Percentiles rank a stretch among this genome's conserved stretches.
Conservation (phyloP, 1,140 invertebrate genomes). For the Oncopodura yosiiana region DNA sequence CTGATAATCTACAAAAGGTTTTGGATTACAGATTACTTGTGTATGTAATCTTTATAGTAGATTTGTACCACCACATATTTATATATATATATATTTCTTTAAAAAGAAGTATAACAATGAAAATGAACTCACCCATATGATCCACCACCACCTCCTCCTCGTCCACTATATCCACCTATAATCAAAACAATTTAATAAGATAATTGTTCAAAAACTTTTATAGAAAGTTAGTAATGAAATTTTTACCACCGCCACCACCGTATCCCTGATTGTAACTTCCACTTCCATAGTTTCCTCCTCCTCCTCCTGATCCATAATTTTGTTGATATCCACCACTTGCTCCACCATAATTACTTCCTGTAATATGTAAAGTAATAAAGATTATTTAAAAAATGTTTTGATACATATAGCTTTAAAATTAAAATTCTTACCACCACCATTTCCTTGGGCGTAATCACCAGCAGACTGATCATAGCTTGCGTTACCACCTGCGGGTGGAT, state of each 20-base stretch:
- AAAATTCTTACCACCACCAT: background rate
- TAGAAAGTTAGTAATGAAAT: background rate
- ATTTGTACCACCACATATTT: constrained; percentile 2
- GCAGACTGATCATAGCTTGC: background rate
- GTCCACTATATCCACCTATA: constrained; percentile 33
- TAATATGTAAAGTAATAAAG: background rate
- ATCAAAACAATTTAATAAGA: no score
- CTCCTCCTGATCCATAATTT: constrained; percentile 6
- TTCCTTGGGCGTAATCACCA: background rate
- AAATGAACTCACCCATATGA: constrained; percentile 14
- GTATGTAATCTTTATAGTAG: no score
- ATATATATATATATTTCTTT: background rate
- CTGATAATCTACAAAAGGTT: no score
- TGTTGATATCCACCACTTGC: background rate
- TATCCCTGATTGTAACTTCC: constrained; percentile 18
- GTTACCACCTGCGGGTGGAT: background rate
- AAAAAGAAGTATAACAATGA: constrained; percentile 1
- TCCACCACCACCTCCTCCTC: constrained; percentile 29
- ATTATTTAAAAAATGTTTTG: background rate
- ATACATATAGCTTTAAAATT: background rate
- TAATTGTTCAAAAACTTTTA: background rate
- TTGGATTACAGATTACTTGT: no score
- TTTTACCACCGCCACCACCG: constrained; percentile 24
- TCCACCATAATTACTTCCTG: background rate
- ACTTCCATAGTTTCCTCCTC: constrained; percentile 15